Percentiles rank a stretch among this genome's conserved stretches.
Conservation (phyloP, 2,797 vertebrate genomes). For the Alfaro cultratus region DNA sequence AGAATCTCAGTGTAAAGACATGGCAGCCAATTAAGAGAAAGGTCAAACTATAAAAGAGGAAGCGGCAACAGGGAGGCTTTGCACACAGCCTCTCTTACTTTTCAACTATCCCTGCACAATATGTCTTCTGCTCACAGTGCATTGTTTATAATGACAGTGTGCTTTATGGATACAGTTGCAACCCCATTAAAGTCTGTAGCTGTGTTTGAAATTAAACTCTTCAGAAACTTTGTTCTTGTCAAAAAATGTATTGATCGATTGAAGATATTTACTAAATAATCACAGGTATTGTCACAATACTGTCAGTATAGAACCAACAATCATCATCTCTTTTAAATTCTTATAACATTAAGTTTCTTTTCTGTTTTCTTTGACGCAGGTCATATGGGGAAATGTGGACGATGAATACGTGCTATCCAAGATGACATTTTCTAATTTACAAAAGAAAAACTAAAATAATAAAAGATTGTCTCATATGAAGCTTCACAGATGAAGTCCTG, state of each 20-base stretch:
- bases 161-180: slow-evolving; percentile 68
- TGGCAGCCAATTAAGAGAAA: slow-evolving; percentile 82
- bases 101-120: slow-evolving; percentile 54
- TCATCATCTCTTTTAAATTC: neutral
- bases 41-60: slow-evolving; percentile 78
- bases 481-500: neutral
- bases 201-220: neutral
- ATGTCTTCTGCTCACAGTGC: slow-evolving; percentile 54
- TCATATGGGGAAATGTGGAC: neutral
- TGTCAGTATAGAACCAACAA: neutral
- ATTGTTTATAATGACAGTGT: slow-evolving; percentile 71
- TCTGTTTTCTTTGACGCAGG: neutral
- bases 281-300: neutral
- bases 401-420: neutral
- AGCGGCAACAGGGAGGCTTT: slow-evolving; percentile 57
- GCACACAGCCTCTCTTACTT: slow-evolving; percentile 60
- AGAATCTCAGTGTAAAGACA: slow-evolving; percentile 77
- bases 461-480: neutral
- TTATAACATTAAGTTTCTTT: neutral
- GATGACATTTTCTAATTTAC: neutral
- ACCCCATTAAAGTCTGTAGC: neutral
- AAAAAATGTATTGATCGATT: neutral
- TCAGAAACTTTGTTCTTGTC: neutral
- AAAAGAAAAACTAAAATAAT: neutral
- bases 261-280: neutral